A percentile compares a stretch with the other conserved stretches of the same genome.
These are phyloP conservation scores for Sebastes aleutianus DNA, from an alignment of 2,797 vertebrate genomes.

Conservation along the genomic window DNA sequence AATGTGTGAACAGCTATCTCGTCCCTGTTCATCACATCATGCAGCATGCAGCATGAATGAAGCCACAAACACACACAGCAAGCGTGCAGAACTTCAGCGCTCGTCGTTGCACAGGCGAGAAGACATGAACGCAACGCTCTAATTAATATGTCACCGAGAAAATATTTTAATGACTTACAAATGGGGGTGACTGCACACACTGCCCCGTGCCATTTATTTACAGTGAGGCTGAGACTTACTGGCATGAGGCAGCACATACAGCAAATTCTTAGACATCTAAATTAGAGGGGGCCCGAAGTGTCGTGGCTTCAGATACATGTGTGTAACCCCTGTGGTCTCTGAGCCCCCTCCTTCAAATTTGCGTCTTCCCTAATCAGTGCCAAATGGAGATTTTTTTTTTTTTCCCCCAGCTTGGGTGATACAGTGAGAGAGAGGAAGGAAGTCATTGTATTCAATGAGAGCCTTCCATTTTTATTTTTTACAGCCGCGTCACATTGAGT, in stretches of 20 bases:
- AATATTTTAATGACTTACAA: constrained; percentile 83
- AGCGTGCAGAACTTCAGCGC: background rate
- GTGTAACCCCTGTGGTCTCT: constrained; percentile 76
- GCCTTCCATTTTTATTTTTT: constrained; percentile 75
- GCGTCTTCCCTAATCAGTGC: constrained; percentile 79
- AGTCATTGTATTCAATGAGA: constrained; percentile 74
- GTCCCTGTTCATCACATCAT: background rate
- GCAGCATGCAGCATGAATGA: background rate
- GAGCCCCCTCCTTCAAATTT: constrained; percentile 66
- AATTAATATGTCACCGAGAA: constrained; percentile 80
- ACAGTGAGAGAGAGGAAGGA: constrained; percentile 68
- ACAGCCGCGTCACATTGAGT: constrained; percentile 45
- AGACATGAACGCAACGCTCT: constrained; percentile 51
- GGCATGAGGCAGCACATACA: constrained; percentile 74
- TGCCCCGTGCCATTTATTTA: constrained; percentile 70
- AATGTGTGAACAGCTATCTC: constrained; percentile 20
- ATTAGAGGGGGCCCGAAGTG: constrained; percentile 76
- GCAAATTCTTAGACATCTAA: constrained; percentile 83
- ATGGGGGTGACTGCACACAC: constrained; percentile 68
- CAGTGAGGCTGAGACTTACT: constrained; percentile 76
- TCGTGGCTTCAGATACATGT: constrained; percentile 77
- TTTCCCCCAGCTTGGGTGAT: constrained; percentile 17
- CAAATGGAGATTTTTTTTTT: constrained; percentile 71
- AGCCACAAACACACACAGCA: constrained; percentile 1
- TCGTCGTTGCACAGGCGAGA: constrained; percentile 18